Base-by-base conservation (phyloP, 1,140 invertebrate species). In the Trinorchestia longiramus region DNA sequence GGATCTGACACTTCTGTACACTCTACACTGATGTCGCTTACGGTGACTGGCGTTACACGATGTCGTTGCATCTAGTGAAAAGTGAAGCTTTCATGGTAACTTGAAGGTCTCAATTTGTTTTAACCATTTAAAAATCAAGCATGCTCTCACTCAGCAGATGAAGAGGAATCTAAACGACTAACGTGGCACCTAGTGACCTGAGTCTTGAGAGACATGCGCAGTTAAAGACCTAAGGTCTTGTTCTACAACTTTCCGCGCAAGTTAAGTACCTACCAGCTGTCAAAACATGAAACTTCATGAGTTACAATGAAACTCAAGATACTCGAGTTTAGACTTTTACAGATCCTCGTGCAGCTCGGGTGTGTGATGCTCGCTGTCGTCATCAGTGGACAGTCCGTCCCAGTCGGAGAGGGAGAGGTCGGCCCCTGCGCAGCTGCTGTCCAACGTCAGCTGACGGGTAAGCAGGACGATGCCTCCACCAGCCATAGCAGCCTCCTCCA, bases 401-500 rank as follows among this genome's bases (percentile, higher is more conserved):
- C 44, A 94, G 92, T 94, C 92, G 4, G 92, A 94, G 43, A 94
- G 92, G 17, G 92, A 94, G 41, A 45, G 92, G 36, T 94, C 92
- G 44, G 92, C 92, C 41, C 92, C 92, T 15, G 44, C 92, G 19
- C 40, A 45, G 44, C 92, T 94, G 41, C 88, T 91, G 17, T 94
- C 92, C 43, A 47, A 15, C 19, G 92, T 94, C 43, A 94, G 92
- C 92, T 94, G 92, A 6, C 43, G 92, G 0, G 43, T 94, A 8
- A 94, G 92, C 92, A 94, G 41, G 11, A 94, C 92, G 43, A 94
- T 94, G 40, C 92, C 92, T 45, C 92, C 92, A 11, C 40, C 92
- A 94, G 92, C 92, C 43, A 94, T 94, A 11, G 44, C 92, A 94
- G 92, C 92, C 44, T 94, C 92, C 40, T 94, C 92, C 92, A 94